phyloP scores from a whole-genome alignment of 2,888 invertebrate species.

The Chaetogeoica ovagalla region DNA sequence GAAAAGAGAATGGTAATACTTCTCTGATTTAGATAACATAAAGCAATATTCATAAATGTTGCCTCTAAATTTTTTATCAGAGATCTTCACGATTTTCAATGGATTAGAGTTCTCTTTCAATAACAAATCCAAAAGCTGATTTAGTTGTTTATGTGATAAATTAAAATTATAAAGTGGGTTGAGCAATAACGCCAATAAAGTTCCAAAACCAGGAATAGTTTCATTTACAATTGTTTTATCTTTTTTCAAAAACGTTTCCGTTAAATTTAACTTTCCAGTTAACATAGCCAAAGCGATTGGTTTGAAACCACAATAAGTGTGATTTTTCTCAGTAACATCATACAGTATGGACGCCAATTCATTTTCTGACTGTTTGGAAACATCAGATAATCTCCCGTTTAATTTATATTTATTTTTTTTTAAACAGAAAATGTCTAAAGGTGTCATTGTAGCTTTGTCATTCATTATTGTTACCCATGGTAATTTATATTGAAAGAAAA shows the following conservation, averaged over 20 bases:
- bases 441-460: slow-evolving; percentile 6
- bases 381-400: background rate
- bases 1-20: background rate
- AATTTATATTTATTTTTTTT: slow-evolving; percentile 21
- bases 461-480: slow-evolving; percentile 19
- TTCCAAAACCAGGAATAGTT: slow-evolving; percentile 21
- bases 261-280: slow-evolving; percentile 33
- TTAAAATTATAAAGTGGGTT: slow-evolving; percentile 30
- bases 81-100: slow-evolving; percentile 5
- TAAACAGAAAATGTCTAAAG: slow-evolving; percentile 38
- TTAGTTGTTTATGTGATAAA: slow-evolving; percentile 18
- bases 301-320: slow-evolving; percentile 26
- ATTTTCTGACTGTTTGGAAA: slow-evolving; percentile 3
- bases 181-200: slow-evolving; percentile 17
- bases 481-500: slow-evolving; percentile 13
- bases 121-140: slow-evolving; percentile 23
- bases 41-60: slow-evolving; percentile 38
- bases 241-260: background rate
- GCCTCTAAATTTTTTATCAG: slow-evolving; percentile 17
- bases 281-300: slow-evolving; percentile 35
- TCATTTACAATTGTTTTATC: slow-evolving; percentile 13
- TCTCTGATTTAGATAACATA: slow-evolving; percentile 10
- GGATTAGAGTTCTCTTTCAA: slow-evolving; percentile 15
- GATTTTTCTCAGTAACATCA: slow-evolving; percentile 18
- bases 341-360: slow-evolving; percentile 32